Evolutionary conservation across 2,797 vertebrate species (phyloP).

Genomic region (Clarias fuscus): DNA sequence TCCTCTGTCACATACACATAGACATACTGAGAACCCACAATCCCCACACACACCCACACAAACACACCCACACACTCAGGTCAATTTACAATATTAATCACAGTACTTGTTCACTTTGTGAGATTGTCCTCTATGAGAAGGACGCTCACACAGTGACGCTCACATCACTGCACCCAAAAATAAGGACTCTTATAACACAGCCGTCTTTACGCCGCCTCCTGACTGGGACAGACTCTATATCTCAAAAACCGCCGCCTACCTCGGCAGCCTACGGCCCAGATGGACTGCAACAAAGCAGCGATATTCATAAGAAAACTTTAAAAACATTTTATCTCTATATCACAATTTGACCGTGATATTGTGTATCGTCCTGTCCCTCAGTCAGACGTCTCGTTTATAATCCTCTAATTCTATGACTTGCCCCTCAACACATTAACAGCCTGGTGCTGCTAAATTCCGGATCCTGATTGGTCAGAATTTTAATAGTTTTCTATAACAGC

Average conservation of each 20-base stretch:
- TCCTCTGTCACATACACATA: not conserved
- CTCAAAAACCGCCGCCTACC: constrained; percentile 10
- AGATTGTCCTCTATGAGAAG: constrained; percentile 10
- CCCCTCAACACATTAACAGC: not conserved
- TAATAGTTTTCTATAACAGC: not conserved
- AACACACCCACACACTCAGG: not conserved
- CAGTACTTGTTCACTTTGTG: not conserved
- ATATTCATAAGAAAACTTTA: not conserved
- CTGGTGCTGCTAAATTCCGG: not conserved
- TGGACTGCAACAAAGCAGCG: constrained; percentile 1
- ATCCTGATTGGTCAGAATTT: not conserved
- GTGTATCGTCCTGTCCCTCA: not conserved
- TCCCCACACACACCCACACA: not conserved
- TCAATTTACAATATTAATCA: not conserved
- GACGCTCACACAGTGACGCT: not conserved
- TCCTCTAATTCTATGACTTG: not conserved
- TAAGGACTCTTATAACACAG: constrained; percentile 3
- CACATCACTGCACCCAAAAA: constrained; percentile 13
- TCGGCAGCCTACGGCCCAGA: constrained; percentile 20
- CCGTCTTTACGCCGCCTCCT: constrained; percentile 1
- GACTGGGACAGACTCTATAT: constrained; percentile 29
- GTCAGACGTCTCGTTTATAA: not conserved
- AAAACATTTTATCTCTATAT: not conserved
- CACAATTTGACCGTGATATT: not conserved
- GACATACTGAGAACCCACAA: not conserved